Conservation (phyloP, 1,140 invertebrate genomes). For the Drosophila pandora region DNA sequence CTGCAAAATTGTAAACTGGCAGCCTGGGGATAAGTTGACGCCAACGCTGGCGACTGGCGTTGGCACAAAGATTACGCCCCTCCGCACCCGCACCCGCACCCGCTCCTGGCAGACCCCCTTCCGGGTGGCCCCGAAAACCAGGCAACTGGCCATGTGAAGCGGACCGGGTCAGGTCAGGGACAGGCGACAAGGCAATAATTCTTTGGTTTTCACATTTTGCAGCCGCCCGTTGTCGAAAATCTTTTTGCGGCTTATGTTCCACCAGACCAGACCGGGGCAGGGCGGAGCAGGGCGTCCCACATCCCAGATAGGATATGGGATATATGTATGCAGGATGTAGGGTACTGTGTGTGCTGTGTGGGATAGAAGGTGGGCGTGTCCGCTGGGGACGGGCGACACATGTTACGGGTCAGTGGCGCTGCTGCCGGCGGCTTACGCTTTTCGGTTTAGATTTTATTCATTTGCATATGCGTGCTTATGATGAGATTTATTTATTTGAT, state of each 20-base stretch:
- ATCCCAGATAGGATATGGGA: constrained; percentile 13
- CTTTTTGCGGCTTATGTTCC: constrained; percentile 78
- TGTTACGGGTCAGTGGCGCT: constrained; percentile 70
- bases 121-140: background rate
- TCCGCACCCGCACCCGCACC: background rate
- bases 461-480: constrained; percentile 58
- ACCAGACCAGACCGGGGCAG: constrained; percentile 5
- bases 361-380: constrained; percentile 30
- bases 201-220: constrained; percentile 76
- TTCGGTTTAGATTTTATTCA: constrained; percentile 53
- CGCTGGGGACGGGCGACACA: constrained; percentile 59
- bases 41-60: constrained; percentile 24
- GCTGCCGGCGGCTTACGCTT: constrained; percentile 43
- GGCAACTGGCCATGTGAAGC: constrained; percentile 38
- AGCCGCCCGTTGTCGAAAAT: constrained; percentile 65
- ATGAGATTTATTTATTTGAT: constrained; percentile 50
- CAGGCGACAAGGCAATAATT: constrained; percentile 73
- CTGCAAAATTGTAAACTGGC: constrained; percentile 73
- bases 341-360: background rate
- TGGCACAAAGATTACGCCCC: constrained; percentile 48
- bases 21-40: constrained; percentile 59
- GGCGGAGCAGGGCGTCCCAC: background rate
- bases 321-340: background rate
- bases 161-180: constrained; percentile 67
- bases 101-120: no score